Base-by-base conservation (phyloP, 2,797 vertebrate genomes). In the Silurus lanzhouensis region DNA sequence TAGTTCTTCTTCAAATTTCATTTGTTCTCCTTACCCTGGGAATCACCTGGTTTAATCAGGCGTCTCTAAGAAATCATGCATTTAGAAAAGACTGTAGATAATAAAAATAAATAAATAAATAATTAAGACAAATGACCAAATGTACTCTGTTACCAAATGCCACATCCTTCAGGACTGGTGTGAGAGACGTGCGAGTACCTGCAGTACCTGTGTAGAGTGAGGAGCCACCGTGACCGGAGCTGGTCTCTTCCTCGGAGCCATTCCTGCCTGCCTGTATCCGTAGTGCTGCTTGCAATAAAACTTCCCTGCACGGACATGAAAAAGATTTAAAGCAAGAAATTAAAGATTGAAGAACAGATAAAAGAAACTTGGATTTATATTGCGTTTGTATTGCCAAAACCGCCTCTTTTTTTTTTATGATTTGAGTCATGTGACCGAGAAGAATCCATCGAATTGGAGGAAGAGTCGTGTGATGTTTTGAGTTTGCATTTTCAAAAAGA, bases 241-340 rank as follows among this genome's bases (percentile, higher is more conserved):
- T 0, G 93, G 92, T 75, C 95, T 95, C 92, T 96, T 98, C 90
- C 96, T 96, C 81, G 93, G 94, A 0, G 94, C 87, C n/a, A 95
- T 91, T 72, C 94, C 93, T 0, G 93, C 94, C 15, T 95, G 92
- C 55, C 94, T 92, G 81, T 96, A 95, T 86, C 96, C 95, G 84
- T 94, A 96, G 93, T 96, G 96, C 66, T 97, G 96, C 82, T 96
- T 96, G 90, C 98, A 99, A 93, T 96, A 98, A 91, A 99, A 99
- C 93, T 94, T 97, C 89, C 97, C 98, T 99, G 92, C 10, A 84
- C 87, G 85, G 20, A 44, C 46, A 52, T 31, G 14, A 88, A 52
- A 44, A 14, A 64, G 46, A 52, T 6, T n/a, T 8, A 82, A 48
- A 66, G 5, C 25, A 22, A n/a, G 57, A 80, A 19, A 10, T 0